These are phyloP conservation scores for Glaucidium brasilianum DNA, from an alignment of 2,113 vertebrate species.

Conservation along the genomic window DNA sequence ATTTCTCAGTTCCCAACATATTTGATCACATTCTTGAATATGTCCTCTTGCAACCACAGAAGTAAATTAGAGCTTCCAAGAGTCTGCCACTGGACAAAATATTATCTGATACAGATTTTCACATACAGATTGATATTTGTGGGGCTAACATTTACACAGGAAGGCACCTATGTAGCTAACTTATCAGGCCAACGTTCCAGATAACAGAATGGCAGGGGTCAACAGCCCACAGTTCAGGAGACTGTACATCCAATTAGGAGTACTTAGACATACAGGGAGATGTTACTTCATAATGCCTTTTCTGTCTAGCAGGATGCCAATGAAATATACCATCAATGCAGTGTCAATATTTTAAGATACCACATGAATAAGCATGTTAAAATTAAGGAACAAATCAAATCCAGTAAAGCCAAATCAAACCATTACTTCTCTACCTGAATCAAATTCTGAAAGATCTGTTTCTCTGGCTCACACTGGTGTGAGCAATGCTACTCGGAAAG, in stretches of 20 bases:
- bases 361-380: not conserved
- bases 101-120: not conserved
- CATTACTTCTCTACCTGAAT: not conserved
- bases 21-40: not conserved
- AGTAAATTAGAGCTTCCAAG: not conserved
- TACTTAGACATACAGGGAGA: not conserved
- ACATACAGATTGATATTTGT: not conserved
- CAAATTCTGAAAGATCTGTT: not conserved
- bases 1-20: not conserved
- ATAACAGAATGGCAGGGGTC: not conserved
- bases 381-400: not conserved
- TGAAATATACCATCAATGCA: not conserved
- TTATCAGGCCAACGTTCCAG: not conserved
- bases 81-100: not conserved
- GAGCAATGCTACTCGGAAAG: not conserved
- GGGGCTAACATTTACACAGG: not conserved
- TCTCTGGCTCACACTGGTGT: fast-evolving
- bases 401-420: not conserved
- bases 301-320: not conserved
- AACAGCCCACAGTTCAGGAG: not conserved
- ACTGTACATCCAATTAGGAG: not conserved
- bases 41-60: not conserved
- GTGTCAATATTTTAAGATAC: not conserved
- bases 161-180: not conserved
- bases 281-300: not conserved